Evolutionary conservation across 2,888 invertebrate genomes (phyloP).

Genomic region (Cosmopolites sordidus): DNA sequence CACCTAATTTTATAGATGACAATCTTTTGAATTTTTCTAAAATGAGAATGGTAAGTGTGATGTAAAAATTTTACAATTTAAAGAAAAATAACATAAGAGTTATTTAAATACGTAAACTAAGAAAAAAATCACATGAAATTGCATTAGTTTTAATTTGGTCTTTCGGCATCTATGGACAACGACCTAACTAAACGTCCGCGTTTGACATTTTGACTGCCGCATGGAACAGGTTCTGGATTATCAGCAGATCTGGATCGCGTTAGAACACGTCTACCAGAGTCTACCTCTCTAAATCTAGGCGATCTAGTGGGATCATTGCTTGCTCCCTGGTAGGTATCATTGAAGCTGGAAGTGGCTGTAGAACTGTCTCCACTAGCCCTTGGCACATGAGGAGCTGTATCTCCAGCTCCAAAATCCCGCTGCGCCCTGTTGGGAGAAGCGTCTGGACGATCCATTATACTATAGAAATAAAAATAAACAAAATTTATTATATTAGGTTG

Average conservation of each 20-base stretch:
- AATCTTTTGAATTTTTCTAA: constrained; percentile 88
- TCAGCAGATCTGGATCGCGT: neutral
- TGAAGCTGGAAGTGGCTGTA: neutral
- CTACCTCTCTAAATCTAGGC: neutral
- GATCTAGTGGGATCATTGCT: too few relatives aligned
- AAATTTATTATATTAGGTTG: too few relatives aligned
- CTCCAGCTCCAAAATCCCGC: neutral
- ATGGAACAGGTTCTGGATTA: neutral
- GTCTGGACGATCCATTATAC: neutral
- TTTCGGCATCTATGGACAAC: too few relatives aligned
- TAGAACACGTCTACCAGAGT: neutral
- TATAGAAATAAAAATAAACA: too few relatives aligned
- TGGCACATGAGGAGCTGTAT: constrained; percentile 2
- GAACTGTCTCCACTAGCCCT: constrained; percentile 3
- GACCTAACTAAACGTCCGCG: too few relatives aligned
- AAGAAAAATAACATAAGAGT: too few relatives aligned
- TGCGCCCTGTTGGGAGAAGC: neutral
- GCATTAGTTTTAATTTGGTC: too few relatives aligned
- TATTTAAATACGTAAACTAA: too few relatives aligned
- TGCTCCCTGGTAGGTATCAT: neutral
- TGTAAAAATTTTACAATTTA: too few relatives aligned
- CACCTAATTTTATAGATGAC: constrained; percentile 84
- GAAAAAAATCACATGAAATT: too few relatives aligned
- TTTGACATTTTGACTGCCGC: too few relatives aligned
- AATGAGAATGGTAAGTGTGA: constrained; percentile 79